Evolutionary conservation across 2,113 vertebrate species (phyloP).

Genomic region (Pongo pygmaeus): DNA sequence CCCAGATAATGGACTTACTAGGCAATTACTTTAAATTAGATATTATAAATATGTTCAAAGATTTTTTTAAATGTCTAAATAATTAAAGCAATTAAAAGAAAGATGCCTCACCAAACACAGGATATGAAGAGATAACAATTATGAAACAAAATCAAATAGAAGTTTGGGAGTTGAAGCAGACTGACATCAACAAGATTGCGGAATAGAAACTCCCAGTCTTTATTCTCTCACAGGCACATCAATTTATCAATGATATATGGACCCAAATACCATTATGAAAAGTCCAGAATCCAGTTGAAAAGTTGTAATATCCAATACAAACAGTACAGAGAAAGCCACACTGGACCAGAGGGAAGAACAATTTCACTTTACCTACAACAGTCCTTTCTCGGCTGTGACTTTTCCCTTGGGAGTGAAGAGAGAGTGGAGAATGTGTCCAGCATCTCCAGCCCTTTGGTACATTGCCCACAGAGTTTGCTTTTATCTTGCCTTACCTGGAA

Average conservation of each 20-base stretch:
- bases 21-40: not conserved
- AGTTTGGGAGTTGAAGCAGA: not conserved
- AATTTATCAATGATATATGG: no score
- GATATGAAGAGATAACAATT: not conserved
- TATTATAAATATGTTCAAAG: not conserved
- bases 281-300: not conserved
- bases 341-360: not conserved
- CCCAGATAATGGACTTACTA: not conserved
- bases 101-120: not conserved
- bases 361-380: not conserved
- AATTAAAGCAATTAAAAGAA: not conserved
- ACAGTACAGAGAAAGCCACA: not conserved
- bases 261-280: not conserved
- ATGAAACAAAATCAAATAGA: not conserved
- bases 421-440: not conserved
- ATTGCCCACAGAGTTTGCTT: not conserved
- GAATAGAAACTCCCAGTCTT: not conserved
- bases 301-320: not conserved
- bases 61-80: not conserved
- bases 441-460: not conserved
- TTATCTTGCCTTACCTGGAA: not conserved
- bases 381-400: not conserved
- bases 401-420: not conserved
- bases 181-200: not conserved
- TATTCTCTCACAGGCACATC: not conserved